Conservation (phyloP, 35 echinoderm and acorn worm species). For the Holothuria glaberrima region DNA sequence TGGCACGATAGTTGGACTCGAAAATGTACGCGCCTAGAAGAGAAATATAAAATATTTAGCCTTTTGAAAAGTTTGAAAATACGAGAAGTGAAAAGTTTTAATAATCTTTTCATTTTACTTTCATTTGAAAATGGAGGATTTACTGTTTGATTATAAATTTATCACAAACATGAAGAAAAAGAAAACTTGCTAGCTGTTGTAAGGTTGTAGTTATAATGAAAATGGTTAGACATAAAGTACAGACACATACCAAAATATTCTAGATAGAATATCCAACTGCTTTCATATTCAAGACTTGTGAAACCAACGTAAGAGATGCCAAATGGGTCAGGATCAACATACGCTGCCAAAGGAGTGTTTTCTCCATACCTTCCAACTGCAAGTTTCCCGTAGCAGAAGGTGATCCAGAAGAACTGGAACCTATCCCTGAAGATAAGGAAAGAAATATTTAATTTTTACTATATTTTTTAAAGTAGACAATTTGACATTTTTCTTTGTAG, state of each 20-base stretch:
- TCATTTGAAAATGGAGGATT: too few species aligned
- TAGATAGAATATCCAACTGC: constrained; percentile 15
- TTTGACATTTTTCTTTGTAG: too few species aligned
- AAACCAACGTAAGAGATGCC: constrained; percentile 15
- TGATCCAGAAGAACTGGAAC: constrained; percentile 15
- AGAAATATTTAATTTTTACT: too few species aligned
- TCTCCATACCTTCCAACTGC: background rate
- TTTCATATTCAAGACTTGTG: background rate
- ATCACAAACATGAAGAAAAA: too few species aligned
- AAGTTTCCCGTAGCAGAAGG: background rate
- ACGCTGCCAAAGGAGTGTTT: background rate
- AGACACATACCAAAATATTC: constrained; percentile 25
- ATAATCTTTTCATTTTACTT: too few species aligned
- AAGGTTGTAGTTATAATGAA: too few species aligned
- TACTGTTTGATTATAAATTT: too few species aligned
- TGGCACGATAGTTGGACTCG: background rate
- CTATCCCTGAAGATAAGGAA: background rate
- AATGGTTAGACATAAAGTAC: too few species aligned
- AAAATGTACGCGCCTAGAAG: background rate
- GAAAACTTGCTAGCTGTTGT: too few species aligned
- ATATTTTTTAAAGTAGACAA: too few species aligned
- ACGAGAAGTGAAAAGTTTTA: too few species aligned
- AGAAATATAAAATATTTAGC: background rate
- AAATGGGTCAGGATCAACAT: background rate
- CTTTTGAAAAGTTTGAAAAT: too few species aligned